These are phyloP conservation scores for Triplophysa dalaica DNA, from an alignment of 2,113 vertebrate species.

Conservation along the genomic window DNA sequence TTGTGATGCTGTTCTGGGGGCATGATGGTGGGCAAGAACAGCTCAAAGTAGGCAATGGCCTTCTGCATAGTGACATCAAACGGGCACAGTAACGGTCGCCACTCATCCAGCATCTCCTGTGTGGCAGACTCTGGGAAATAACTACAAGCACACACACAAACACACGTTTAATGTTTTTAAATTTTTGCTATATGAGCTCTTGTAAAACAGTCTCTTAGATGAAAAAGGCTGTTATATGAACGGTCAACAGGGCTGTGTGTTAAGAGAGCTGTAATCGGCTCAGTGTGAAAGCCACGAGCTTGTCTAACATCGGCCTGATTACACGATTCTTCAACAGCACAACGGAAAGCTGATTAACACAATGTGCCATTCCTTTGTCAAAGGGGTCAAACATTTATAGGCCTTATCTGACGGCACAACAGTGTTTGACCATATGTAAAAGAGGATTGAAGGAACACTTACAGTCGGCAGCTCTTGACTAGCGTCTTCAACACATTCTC, in stretches of 20 bases:
- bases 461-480: slow-evolving; percentile 95
- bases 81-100: slow-evolving; percentile 67
- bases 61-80: slow-evolving; percentile 82
- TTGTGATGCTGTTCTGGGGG: slow-evolving; percentile 91
- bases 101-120: slow-evolving; percentile 83
- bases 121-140: slow-evolving; percentile 83
- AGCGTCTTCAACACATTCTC: slow-evolving; percentile 94
- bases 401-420: slow-evolving; percentile 12
- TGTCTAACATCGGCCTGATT: slow-evolving; percentile 58
- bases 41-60: slow-evolving; percentile 94
- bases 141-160: slow-evolving; percentile 61
- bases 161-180: no score
- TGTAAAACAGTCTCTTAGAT: background rate
- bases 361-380: slow-evolving; percentile 15
- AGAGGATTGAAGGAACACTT: slow-evolving; percentile 69
- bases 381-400: slow-evolving; percentile 27
- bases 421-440: background rate
- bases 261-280: slow-evolving; percentile 51
- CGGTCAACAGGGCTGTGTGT: background rate
- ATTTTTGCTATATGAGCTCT: no score
- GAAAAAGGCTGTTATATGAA: slow-evolving; percentile 15
- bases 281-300: slow-evolving; percentile 31
- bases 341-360: slow-evolving; percentile 41
- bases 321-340: slow-evolving; percentile 49
- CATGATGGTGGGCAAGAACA: slow-evolving; percentile 94